Conservation (phyloP, 2,888 invertebrate genomes). For the Empis livida region DNA sequence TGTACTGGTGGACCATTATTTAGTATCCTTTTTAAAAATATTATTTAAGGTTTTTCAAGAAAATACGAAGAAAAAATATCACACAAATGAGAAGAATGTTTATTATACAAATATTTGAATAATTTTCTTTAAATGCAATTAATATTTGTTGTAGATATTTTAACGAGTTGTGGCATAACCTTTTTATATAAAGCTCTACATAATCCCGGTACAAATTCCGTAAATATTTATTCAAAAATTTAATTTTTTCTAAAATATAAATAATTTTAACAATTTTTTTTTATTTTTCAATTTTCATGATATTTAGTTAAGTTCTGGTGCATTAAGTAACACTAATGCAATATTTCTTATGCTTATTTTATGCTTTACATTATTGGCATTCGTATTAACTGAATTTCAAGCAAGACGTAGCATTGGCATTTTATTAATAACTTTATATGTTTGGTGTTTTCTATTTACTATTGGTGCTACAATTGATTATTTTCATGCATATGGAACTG, state of each 20-base stretch:
- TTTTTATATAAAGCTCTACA: constrained; percentile 10
- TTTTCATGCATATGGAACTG: constrained; percentile 1
- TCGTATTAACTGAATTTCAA: neutral
- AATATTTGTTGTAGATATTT: constrained; percentile 10
- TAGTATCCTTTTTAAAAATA: constrained; percentile 32
- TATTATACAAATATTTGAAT: neutral
- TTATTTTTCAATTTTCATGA: no score
- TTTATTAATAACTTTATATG: neutral
- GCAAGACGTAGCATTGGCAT: neutral
- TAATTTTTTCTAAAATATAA: neutral
- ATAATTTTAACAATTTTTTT: neutral
- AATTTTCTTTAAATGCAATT: neutral
- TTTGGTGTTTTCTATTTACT: neutral
- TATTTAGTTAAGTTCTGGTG: constrained; percentile 16
- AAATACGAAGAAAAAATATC: no score
- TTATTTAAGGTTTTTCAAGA: no score
- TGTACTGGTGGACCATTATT: constrained; percentile 57
- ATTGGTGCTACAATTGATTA: neutral
- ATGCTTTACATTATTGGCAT: neutral
- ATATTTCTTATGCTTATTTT: constrained; percentile 17
- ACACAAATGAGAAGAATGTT: no score
- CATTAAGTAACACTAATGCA: constrained; percentile 19
- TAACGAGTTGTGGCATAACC: constrained; percentile 14
- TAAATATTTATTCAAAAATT: constrained; percentile 2
- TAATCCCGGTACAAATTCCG: neutral